These are phyloP conservation scores for Sericinus montela DNA, from an alignment of 2,888 invertebrate species.

Conservation along the genomic window DNA sequence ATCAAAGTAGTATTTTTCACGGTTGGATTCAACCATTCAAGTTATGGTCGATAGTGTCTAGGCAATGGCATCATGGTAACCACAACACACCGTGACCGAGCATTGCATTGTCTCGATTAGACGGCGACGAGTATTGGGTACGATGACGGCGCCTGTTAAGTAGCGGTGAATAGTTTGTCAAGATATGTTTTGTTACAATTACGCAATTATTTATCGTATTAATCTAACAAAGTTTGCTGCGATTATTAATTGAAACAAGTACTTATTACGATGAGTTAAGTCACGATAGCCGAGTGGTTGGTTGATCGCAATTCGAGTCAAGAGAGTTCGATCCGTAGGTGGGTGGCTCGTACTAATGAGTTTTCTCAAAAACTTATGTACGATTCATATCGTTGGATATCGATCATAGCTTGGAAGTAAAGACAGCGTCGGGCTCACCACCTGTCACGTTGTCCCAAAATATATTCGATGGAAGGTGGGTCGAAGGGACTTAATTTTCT, in stretches of 20 bases:
- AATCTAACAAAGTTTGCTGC: neutral
- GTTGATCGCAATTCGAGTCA: too few relatives aligned
- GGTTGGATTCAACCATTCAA: constrained; percentile 51
- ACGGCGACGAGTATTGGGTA: constrained; percentile 65
- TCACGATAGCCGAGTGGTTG: neutral
- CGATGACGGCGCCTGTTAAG: constrained; percentile 70
- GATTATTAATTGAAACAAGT: neutral
- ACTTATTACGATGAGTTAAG: too few relatives aligned
- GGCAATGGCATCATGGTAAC: constrained; percentile 52
- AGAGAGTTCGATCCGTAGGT: too few relatives aligned
- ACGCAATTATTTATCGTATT: neutral
- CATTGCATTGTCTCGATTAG: constrained; percentile 69
- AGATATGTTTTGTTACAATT: constrained; percentile 6
- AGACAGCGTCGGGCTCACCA: too few relatives aligned
- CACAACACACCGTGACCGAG: constrained; percentile 50
- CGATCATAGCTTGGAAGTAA: too few relatives aligned
- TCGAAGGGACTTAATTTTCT: too few relatives aligned
- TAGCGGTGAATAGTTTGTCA: constrained; percentile 36
- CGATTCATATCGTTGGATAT: too few relatives aligned
- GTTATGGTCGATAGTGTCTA: constrained; percentile 51
- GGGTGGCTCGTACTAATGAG: too few relatives aligned
- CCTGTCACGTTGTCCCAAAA: too few relatives aligned
- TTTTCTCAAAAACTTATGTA: too few relatives aligned
- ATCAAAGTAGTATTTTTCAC: constrained; percentile 48
- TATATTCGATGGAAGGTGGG: too few relatives aligned